These are phyloP conservation scores for Endotricha flammealis DNA, from an alignment of 2,888 invertebrate genomes.

Conservation along the genomic window DNA sequence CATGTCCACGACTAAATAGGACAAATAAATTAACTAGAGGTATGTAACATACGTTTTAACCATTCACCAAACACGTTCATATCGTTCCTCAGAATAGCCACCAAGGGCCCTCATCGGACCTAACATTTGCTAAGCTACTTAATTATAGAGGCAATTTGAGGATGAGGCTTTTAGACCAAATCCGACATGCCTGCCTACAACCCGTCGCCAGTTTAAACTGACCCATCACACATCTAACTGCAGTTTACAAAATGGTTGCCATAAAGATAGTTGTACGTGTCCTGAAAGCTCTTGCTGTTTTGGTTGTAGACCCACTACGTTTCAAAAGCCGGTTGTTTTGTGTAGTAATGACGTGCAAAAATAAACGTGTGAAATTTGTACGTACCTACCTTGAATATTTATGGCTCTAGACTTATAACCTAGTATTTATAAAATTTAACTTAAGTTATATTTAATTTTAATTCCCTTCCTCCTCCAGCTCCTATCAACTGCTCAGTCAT, in stretches of 20 bases:
- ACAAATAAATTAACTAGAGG: too few relatives aligned
- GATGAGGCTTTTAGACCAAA: constrained; percentile 36
- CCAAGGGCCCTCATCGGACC: constrained; percentile 22
- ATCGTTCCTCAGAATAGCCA: constrained; percentile 14
- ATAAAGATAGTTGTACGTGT: neutral
- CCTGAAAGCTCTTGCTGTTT: neutral
- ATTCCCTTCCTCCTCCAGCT: too few relatives aligned
- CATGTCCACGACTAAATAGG: too few relatives aligned
- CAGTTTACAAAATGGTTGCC: neutral
- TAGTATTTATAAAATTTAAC: too few relatives aligned
- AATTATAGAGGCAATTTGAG: constrained; percentile 53
- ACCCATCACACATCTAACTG: constrained; percentile 10
- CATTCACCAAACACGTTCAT: too few relatives aligned
- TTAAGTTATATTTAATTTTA: too few relatives aligned
- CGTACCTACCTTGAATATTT: too few relatives aligned
- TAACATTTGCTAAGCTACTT: constrained; percentile 40
- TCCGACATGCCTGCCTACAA: constrained; percentile 30
- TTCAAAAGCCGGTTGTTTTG: constrained; percentile 8
- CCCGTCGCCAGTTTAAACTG: constrained; percentile 24
- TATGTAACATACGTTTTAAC: too few relatives aligned
- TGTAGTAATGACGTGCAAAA: constrained; percentile 8
- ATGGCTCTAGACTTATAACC: too few relatives aligned
- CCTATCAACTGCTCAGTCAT: too few relatives aligned
- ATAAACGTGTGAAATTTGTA: neutral
- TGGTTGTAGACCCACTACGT: neutral